A percentile compares a stretch with the other conserved stretches of the same genome.
phyloP scores from a whole-genome alignment of 1,140 invertebrate species.

The Episyrphus balteatus region DNA sequence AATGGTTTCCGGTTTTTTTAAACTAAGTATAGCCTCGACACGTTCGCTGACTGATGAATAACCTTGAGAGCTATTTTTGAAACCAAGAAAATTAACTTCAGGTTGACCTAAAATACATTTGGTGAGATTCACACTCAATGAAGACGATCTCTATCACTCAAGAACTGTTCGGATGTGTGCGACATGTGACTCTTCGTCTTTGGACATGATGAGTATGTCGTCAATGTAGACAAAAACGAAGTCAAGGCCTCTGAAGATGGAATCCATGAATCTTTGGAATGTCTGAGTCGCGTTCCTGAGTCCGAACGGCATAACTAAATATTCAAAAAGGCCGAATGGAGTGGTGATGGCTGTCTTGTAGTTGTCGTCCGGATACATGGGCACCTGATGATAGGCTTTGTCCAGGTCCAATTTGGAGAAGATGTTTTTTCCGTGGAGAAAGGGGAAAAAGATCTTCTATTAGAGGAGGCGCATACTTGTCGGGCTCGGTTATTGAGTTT shows the following conservation, averaged over 20 bases:
- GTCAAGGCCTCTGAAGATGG: conserved; percentile 31
- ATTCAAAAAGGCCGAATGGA: conserved; percentile 35
- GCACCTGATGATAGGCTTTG: conserved; percentile 41
- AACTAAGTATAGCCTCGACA: conserved; percentile 9
- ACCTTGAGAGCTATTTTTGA: conserved; percentile 14
- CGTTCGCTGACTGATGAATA: background rate
- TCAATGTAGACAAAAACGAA: conserved; percentile 33
- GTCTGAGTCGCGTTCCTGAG: conserved; percentile 29
- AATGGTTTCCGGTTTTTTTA: conserved; percentile 19
- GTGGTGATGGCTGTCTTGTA: conserved; percentile 30
- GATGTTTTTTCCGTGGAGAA: too few species aligned
- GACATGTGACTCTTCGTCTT: conserved; percentile 17
- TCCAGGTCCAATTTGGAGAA: too few species aligned
- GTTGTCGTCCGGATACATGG: conserved; percentile 21
- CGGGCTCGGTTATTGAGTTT: conserved; percentile 40
- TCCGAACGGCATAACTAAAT: conserved; percentile 31
- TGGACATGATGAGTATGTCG: conserved; percentile 42
- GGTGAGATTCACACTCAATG: conserved; percentile 15
- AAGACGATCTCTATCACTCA: conserved; percentile 10
- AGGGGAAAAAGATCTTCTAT: too few species aligned
- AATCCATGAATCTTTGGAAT: conserved; percentile 41
- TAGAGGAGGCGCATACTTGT: too few species aligned
- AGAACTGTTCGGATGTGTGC: conserved; percentile 17
- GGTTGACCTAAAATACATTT: conserved; percentile 21
- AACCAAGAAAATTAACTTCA: conserved; percentile 19